Percentiles rank a stretch among this genome's conserved stretches.
phyloP scores from a whole-genome alignment of 2,888 invertebrate genomes.

The Heliconius sara region DNA sequence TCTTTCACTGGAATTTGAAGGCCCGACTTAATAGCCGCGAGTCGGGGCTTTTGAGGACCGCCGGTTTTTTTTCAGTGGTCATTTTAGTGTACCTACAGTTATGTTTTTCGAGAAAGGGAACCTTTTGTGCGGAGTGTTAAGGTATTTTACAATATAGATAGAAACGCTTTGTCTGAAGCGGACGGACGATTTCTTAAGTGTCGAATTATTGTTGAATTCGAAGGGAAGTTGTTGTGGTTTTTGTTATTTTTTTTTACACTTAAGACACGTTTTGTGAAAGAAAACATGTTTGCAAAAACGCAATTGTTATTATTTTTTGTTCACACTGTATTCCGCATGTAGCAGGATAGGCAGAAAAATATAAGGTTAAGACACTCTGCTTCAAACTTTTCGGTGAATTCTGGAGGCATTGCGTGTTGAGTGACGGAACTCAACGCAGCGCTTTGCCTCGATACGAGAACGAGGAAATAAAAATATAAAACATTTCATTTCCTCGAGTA shows the following conservation, averaged over 20 bases:
- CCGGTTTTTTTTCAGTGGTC: conserved; percentile 70
- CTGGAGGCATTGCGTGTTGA: too few relatives aligned
- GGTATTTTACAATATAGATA: conserved; percentile 62
- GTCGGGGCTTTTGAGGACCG: conserved; percentile 51
- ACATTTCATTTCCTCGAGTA: too few relatives aligned
- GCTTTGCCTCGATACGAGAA: too few relatives aligned
- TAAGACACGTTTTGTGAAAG: conserved; percentile 24
- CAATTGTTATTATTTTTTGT: background rate
- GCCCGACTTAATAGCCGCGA: conserved; percentile 57
- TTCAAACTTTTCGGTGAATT: too few relatives aligned
- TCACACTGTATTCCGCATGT: too few relatives aligned
- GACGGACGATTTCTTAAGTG: conserved; percentile 34
- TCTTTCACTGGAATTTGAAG: conserved; percentile 69
- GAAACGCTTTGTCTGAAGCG: conserved; percentile 48
- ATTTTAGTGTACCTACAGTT: conserved; percentile 71
- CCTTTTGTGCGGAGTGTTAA: conserved; percentile 69
- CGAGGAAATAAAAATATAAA: too few relatives aligned
- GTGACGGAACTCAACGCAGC: too few relatives aligned
- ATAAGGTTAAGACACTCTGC: too few relatives aligned
- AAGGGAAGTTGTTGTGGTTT: conserved; percentile 34
- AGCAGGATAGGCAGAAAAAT: too few relatives aligned
- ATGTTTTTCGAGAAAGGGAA: conserved; percentile 53
- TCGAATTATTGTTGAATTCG: conserved; percentile 39
- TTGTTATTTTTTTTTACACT: conserved; percentile 39
- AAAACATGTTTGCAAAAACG: conserved; percentile 12